Percentiles rank a stretch among this genome's conserved stretches.
These are phyloP conservation scores for Megaceryle alcyon DNA, from an alignment of 2,797 vertebrate species.

Conservation along the genomic window DNA sequence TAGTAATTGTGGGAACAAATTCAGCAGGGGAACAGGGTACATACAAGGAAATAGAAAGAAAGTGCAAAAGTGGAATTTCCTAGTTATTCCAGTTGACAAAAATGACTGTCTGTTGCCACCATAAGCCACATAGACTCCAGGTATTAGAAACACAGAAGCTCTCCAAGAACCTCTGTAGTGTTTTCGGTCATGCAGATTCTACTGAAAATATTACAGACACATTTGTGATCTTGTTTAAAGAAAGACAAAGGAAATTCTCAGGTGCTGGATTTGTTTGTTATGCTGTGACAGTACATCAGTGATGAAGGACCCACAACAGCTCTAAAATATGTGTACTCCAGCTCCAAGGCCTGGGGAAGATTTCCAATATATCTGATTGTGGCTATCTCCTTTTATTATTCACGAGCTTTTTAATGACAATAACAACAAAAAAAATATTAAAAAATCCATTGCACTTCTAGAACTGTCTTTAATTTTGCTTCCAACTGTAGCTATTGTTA, in stretches of 20 bases:
- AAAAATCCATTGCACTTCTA: not conserved
- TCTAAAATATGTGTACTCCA: not conserved
- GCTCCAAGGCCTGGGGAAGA: not conserved
- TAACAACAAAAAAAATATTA: too few relatives aligned
- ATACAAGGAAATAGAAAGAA: not conserved
- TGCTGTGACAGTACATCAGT: not conserved
- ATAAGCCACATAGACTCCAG: not conserved
- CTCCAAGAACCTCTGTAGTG: not conserved
- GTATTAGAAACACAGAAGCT: not conserved
- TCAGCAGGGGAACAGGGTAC: not conserved
- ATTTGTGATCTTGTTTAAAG: not conserved
- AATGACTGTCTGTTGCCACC: not conserved
- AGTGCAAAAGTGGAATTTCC: not conserved
- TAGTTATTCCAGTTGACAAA: not conserved
- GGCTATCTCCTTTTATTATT: not conserved
- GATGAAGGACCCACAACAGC: not conserved
- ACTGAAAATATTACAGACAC: not conserved
- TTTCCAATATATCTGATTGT: not conserved
- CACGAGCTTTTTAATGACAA: not conserved
- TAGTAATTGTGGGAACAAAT: not conserved
- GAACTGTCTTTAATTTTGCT: conserved; percentile 46
- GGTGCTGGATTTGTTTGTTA: not conserved
- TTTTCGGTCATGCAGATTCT: not conserved
- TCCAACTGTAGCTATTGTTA: not conserved
- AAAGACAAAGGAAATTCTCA: not conserved